Base-by-base conservation (phyloP, 2,113 vertebrate species). In the Hirundichthys speculiger region DNA sequence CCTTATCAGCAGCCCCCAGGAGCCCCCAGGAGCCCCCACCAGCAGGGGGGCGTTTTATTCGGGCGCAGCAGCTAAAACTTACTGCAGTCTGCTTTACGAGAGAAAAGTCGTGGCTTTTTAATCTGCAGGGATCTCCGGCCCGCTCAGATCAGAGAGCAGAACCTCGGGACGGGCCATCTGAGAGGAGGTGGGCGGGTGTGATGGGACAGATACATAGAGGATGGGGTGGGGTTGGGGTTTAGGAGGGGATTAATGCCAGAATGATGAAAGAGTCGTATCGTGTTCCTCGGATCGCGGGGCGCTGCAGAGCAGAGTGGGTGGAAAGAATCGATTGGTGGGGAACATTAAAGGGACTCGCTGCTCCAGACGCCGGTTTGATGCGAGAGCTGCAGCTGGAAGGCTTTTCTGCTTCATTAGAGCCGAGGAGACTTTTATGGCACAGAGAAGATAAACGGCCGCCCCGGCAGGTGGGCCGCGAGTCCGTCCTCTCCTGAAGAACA, bases 261-360 rank as follows among this genome's bases (percentile, higher is more conserved):
- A 46, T 58, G 56, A 75, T 76, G 73, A 69, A 80, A 58, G 65
- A 64, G 75, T 38, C 34, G 15, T 51, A 77, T 77, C 74, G 0
- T 41, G 63, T 69, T 52, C 63, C 40, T 68, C 54, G 59, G 50
- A 58, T 52, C 16, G 41, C 20, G 19, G 11, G 48, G 60, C n/a
- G 30, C 56, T 27, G 34, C 50, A 13, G 57, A 53, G 61, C 63
- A 47, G 73, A 59, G 84, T 79, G 69, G 87, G 80, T 3, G 66
- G 74, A 74, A 45, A 21, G 49, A 46, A 41, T 43, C 55, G 40
- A 85, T 74, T 88, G 86, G 85, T 81, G 84, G 79, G 59, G 2
- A 48, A 71, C 77, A 84, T 89, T 75, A 88, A 87, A 88, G 69
- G 24, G 46, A 50, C 41, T 18, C 64, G 63, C 57, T 56, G 55